Evolutionary conservation across 2,888 invertebrate species (phyloP), one percentile per base, ranked within the genome.

Genomic region (Parnassius orleans): DNA sequence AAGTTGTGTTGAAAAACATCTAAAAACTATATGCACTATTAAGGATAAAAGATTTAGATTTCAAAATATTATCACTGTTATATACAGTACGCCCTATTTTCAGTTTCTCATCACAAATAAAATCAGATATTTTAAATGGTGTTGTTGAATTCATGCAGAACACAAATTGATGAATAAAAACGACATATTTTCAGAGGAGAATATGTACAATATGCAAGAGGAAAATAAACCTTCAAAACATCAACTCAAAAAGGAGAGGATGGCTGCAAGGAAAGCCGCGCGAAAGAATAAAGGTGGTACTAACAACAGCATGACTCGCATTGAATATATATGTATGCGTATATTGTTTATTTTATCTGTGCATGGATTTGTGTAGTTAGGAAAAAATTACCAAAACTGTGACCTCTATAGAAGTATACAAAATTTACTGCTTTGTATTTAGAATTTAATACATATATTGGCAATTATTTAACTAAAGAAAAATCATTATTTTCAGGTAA

Each of bases 241-340:
- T 78, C 95, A 95, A 76, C 80, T 92, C 61, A 95, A 94, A 81
- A 95, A 94, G 75, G 94, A 94, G 75, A 92, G 93, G 71, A 90
- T 92, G 60, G 90, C 92, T 10, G 92, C 92, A 1, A 87, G 91
- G 69, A 94, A 93, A 74, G 92, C 92, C 51, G 92, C 93, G 51
- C 92, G 92, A 67, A 92, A 92, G 69, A 86, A 86, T 63, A 88
- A 88, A 86, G 85, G 87, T 86, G 78, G 77, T 79, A 76, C 70
- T 69, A 54, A 62, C 62, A 61, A 61, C 53, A 53, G 62, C 71
- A 68, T 71, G 70, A 69, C 71, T 70, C 63, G 44, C 61, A 58
- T 56, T 51, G 55, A 19, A 58, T 55, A 63, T 58, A 9, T 58
- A 63, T 58, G 53, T 57, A 62, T 57, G 57, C 53, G 33, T 62